Evolutionary conservation across 2,888 invertebrate genomes (phyloP), one percentile per base, ranked within the genome.

Genomic region (Cyclophora albipunctata): DNA sequence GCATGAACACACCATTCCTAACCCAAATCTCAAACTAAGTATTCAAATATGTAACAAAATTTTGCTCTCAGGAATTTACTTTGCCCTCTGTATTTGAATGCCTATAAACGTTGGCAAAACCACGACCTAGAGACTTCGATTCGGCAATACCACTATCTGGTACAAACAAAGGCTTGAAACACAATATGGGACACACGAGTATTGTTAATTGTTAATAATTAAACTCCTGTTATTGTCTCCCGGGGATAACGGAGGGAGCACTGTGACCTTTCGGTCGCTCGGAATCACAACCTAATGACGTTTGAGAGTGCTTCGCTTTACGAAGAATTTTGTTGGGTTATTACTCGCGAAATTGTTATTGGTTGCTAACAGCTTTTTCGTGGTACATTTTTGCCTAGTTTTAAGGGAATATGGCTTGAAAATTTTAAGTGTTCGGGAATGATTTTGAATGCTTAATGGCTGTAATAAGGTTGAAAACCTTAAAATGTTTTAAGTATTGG

Each of bases 141-240:
- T 37, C 37, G 37, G 37, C 37, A 5, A 5, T 34, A 34, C 34
- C 4, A 43, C 43, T 5, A 5, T 34, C 34, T 7, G n/a, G 4
- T 6, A n/a, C 34, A 34, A 4, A 43, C 43, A 43, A 43, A 43
- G 34, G 43, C 42, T 43, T 20, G 20, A 5, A 43, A 43, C 43
- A 43, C 43, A 43, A 43, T 43, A 34, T 3, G 43, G 34, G 37
- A 5, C 4, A 5, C 43, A 34, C 34, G 43, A 43, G 43, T 43
- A 43, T 43, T 52, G 50, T 52, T 55, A 55, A 55, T 50, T 55
- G 54, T 55, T 50, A 50, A 55, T 55, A 55, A 55, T 55, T 55
- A 55, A 55, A 55, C 44, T 49, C 35, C 50, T 46, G 51, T 55
- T 50, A 52, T 52, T 55, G 54, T 55, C 52, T 52, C 33, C 42